A percentile compares a stretch with the other conserved stretches of the same genome.
These are phyloP conservation scores for Arremon brunneinucha DNA, from an alignment of 2,797 vertebrate genomes.

Conservation along the genomic window DNA sequence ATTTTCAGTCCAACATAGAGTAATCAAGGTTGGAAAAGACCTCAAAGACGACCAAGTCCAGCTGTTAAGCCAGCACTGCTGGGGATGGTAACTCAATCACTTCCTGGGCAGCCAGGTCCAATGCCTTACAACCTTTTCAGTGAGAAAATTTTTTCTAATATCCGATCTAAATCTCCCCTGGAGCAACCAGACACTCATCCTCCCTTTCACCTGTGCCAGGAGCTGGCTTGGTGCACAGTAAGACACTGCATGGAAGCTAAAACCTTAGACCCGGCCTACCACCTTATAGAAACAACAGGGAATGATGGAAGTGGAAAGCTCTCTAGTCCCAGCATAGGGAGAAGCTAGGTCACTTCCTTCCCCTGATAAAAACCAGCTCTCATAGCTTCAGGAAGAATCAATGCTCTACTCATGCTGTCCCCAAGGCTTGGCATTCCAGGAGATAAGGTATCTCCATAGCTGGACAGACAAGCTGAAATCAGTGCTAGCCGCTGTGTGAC, in stretches of 20 bases:
- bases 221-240: neutral
- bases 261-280: neutral
- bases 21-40: neutral
- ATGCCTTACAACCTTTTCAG: fast-evolving
- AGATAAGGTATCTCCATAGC: conserved; percentile 37
- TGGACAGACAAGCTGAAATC: conserved; percentile 5
- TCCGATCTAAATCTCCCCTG: neutral
- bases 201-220: neutral
- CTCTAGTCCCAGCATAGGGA: neutral
- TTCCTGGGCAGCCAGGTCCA: neutral
- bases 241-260: neutral
- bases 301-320: neutral
- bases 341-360: conserved; percentile 8
- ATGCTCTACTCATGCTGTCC: neutral
- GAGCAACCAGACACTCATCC: neutral
- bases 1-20: neutral
- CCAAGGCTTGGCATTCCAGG: neutral
- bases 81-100: neutral
- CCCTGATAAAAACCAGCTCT: neutral
- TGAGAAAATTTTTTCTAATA: neutral
- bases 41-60: neutral
- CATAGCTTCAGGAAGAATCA: neutral
- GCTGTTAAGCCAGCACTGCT: neutral
- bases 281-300: neutral
- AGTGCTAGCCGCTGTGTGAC: conserved; percentile 9